Base-by-base conservation (phyloP, 2,888 invertebrate genomes). In the Dromius quadrimaculatus region DNA sequence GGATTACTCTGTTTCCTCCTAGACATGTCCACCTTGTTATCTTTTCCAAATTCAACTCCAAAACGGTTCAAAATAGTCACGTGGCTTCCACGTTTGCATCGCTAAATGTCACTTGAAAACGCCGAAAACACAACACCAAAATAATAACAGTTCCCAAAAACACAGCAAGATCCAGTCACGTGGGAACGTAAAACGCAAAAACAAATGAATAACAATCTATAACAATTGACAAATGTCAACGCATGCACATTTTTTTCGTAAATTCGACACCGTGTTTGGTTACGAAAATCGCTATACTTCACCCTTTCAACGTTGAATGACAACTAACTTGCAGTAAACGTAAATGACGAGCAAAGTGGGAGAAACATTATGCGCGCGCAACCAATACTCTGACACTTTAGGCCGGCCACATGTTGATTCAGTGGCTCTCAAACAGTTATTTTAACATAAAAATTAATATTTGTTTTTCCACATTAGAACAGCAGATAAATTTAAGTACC, bases 1-100 rank as follows among this genome's bases (percentile, higher is more conserved):
- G 95, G 95, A 87, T 95, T 95, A 87, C 94, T 93, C 88, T 95
- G 95, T 88, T 95, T 95, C 86, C 95, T 89, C 84, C 95, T 92
- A 83, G 95, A 95, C 95, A 95, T 95, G 83, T 74, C 77, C 73
- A 76, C 76, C 43, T 71, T 63, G 34, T 17, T 47, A 47, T 64
- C 20, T 54, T 65, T 54, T 43, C 23, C 13, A 43, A 69, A 76
- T 36, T 65, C 36, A 50, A 41, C 57, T 57, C 32, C 54, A 28
- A 57, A 57, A 54, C 15, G 28, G 66, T 57, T 19, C 66, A 23
- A 38, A 71, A 50, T 54, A 59, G 62, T 62, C 59, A 61, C 61
- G 57, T 68, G 68, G 22, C 23, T 38, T 64, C 54, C 62, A 32
- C 45, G 50, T 38, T 62, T 19, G 34, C 70, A 70, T 50, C 28